Evolutionary conservation across 1,140 invertebrate species (phyloP).

Genomic region (Ruditapes philippinarum): DNA sequence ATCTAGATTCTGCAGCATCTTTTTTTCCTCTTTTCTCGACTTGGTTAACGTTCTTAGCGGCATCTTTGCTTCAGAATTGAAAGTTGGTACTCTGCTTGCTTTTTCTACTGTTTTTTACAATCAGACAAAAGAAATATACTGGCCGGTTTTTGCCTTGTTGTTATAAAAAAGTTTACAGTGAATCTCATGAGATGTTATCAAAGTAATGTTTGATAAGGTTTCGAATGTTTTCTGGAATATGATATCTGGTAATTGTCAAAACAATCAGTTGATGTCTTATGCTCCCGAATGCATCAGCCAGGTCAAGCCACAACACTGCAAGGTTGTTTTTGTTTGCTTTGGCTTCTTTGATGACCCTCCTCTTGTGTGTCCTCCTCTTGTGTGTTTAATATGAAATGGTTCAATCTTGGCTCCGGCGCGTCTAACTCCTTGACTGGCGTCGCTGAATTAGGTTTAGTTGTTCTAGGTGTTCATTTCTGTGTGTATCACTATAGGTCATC

Average conservation of each 20-base stretch:
- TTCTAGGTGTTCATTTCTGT: too few species aligned
- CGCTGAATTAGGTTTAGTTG: too few species aligned
- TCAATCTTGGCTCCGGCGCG: too few species aligned
- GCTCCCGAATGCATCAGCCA: conserved; percentile 41
- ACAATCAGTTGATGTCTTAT: conserved; percentile 48
- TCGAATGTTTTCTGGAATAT: conserved; percentile 14
- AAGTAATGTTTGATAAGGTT: neutral
- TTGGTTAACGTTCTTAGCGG: conserved; percentile 52
- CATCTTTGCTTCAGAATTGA: conserved; percentile 15
- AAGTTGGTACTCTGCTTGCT: conserved; percentile 22
- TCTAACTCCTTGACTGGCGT: too few species aligned
- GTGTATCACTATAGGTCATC: too few species aligned
- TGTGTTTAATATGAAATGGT: too few species aligned
- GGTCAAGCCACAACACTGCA: conserved; percentile 64
- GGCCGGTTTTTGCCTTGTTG: conserved; percentile 52
- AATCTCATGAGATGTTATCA: conserved; percentile 32
- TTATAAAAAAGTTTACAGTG: conserved; percentile 45
- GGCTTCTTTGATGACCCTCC: conserved; percentile 33
- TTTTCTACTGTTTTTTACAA: neutral
- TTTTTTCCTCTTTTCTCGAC: conserved; percentile 18
- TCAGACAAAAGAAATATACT: conserved; percentile 50
- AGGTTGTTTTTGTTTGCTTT: conserved; percentile 25
- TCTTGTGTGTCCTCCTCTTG: too few species aligned
- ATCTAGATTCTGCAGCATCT: conserved; percentile 43
- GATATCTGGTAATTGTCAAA: conserved; percentile 32